A percentile compares a stretch with the other conserved stretches of the same genome.
Conservation (phyloP, 2,797 vertebrate genomes). For the Notolepis coatsorum region DNA sequence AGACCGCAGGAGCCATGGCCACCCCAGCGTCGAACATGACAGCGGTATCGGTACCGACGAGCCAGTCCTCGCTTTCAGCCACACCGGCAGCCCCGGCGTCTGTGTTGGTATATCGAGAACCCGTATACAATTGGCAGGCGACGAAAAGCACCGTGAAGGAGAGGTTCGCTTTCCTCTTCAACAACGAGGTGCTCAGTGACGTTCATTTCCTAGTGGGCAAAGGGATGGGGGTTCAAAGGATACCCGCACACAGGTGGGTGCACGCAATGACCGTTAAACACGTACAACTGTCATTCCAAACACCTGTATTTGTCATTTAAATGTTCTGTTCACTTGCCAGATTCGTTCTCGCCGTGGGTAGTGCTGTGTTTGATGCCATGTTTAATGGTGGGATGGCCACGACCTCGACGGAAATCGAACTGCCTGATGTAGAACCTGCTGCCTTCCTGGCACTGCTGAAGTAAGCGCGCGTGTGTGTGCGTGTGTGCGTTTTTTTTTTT, state of each 20-base stretch:
- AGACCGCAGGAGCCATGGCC: conserved; percentile 75
- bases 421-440: conserved; percentile 96
- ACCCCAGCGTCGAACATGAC: conserved; percentile 81
- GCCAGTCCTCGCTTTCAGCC: conserved; percentile 60
- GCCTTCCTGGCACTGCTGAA: conserved; percentile 95
- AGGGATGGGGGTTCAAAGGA: conserved; percentile 93
- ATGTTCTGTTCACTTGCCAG: conserved; percentile 63
- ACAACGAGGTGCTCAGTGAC: conserved; percentile 97
- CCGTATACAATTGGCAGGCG: conserved; percentile 86
- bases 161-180: conserved; percentile 88
- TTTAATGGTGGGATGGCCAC: conserved; percentile 99
- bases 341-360: conserved; percentile 97
- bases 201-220: conserved; percentile 97
- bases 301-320: not conserved
- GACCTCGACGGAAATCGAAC: conserved; percentile 96
- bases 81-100: conserved; percentile 81
- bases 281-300: conserved; percentile 8
- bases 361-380: conserved; percentile 97
- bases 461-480: conserved; percentile 75
- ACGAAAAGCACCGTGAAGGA: conserved; percentile 86
- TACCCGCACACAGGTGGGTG: conserved; percentile 92
- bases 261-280: no score
- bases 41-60: conserved; percentile 69
- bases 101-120: conserved; percentile 82
- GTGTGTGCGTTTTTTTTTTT: no score